These are phyloP conservation scores for Melanophora roralis DNA, from an alignment of 2,888 invertebrate species.

Conservation along the genomic window DNA sequence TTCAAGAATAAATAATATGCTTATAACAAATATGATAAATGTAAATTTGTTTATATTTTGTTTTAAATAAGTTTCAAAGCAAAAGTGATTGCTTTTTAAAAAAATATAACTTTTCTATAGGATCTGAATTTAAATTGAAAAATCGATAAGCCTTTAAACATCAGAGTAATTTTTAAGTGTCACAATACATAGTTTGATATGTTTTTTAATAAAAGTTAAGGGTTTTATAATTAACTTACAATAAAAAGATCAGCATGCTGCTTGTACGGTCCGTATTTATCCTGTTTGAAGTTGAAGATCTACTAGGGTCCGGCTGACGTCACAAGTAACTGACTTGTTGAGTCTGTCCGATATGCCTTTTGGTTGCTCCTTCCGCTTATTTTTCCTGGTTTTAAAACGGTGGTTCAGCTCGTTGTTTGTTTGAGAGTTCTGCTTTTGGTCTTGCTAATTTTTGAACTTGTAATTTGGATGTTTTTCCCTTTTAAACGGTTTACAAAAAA, in stretches of 20 bases:
- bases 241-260: too few relatives aligned
- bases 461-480: neutral
- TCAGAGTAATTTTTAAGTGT: neutral
- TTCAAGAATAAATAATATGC: neutral
- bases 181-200: neutral
- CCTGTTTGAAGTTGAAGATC: too few relatives aligned
- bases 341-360: too few relatives aligned
- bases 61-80: neutral
- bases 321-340: constrained; percentile 21
- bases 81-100: neutral
- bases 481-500: neutral
- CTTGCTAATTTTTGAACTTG: too few relatives aligned
- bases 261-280: too few relatives aligned
- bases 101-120: neutral
- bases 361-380: too few relatives aligned
- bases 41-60: neutral
- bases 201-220: neutral
- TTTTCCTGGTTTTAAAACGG: constrained; percentile 12
- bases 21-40: too few relatives aligned
- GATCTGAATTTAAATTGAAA: neutral
- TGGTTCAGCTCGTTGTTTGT: constrained; percentile 3
- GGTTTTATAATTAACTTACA: neutral
- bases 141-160: neutral
- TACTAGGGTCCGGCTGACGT: constrained; percentile 15
- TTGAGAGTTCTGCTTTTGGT: constrained; percentile 2